Conservation (phyloP, 2,113 vertebrate species). For the Plecotus auritus region DNA sequence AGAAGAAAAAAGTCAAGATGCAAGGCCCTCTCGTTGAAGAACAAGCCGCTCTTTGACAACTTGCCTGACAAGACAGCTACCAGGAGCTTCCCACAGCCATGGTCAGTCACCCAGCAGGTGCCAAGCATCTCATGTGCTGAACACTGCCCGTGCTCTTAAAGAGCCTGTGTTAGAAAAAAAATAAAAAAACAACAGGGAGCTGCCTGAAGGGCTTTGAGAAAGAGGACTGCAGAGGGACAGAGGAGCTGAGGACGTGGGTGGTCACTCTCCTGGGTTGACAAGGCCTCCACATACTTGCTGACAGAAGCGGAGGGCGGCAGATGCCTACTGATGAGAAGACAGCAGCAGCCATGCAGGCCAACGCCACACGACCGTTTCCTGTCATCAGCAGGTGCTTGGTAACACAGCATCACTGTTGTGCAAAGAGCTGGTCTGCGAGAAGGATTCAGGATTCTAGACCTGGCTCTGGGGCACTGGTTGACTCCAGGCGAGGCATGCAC, state of each 20-base stretch:
- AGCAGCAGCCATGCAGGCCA: neutral
- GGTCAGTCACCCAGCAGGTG: neutral
- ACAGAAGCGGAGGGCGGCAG: neutral
- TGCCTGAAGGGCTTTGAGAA: neutral
- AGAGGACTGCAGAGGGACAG: neutral
- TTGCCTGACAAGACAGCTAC: neutral
- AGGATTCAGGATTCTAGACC: neutral
- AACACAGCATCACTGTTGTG: neutral
- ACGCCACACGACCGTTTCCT: neutral
- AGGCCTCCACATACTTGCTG: neutral
- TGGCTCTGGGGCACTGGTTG: neutral
- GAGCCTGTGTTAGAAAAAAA: neutral
- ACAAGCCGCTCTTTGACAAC: neutral
- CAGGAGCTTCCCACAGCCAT: neutral
- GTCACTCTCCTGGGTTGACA: neutral
- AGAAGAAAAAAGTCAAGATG: neutral
- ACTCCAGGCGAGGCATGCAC: neutral
- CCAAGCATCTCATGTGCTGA: neutral
- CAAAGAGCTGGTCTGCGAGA: neutral
- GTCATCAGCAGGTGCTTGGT: neutral
- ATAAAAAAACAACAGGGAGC: too few relatives aligned
- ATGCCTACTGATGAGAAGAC: neutral
- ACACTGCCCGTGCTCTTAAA: neutral
- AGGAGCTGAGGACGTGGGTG: rapidly evolving
- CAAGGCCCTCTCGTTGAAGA: neutral